Evolutionary conservation across 2,888 invertebrate species (phyloP).

Genomic region (Pantelozetes paolii): DNA sequence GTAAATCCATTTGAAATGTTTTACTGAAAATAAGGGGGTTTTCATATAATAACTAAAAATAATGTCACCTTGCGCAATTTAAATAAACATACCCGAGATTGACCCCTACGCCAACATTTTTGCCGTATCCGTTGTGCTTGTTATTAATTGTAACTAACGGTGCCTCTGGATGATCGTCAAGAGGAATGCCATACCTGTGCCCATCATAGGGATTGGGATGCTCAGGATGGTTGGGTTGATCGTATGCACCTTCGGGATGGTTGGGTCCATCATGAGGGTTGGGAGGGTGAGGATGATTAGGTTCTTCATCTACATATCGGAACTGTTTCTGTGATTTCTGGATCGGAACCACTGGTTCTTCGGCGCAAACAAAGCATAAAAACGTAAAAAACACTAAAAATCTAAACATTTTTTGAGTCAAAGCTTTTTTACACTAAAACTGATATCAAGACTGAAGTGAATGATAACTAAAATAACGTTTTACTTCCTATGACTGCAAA

Average conservation of each 20-base stretch:
- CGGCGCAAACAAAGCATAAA: not conserved
- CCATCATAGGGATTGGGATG: too few relatives aligned
- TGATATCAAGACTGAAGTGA: too few relatives aligned
- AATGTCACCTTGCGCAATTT: too few relatives aligned
- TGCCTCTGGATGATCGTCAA: not conserved
- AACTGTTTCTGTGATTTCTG: not conserved
- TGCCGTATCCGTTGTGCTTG: not conserved
- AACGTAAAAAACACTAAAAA: not conserved
- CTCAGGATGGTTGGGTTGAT: too few relatives aligned
- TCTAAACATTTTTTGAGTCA: not conserved
- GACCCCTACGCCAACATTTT: not conserved
- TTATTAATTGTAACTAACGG: not conserved
- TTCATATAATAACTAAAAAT: not conserved
- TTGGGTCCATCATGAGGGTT: not conserved
- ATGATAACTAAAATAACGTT: too few relatives aligned
- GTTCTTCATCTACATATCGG: constrained; percentile 8
- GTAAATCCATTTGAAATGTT: not conserved
- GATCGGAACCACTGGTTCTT: not conserved
- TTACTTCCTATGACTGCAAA: too few relatives aligned
- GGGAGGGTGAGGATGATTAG: not conserved
- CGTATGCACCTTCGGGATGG: too few relatives aligned
- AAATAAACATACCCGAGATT: constrained; percentile 5
- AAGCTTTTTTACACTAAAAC: too few relatives aligned
- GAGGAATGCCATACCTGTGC: too few relatives aligned
- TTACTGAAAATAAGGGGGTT: not conserved